Percentiles rank a stretch among this genome's conserved stretches.
These are phyloP conservation scores for Ephydatia muelleri DNA, from an alignment of 37 sponge, comb jelly and placozoan genomes.

Conservation along the genomic window DNA sequence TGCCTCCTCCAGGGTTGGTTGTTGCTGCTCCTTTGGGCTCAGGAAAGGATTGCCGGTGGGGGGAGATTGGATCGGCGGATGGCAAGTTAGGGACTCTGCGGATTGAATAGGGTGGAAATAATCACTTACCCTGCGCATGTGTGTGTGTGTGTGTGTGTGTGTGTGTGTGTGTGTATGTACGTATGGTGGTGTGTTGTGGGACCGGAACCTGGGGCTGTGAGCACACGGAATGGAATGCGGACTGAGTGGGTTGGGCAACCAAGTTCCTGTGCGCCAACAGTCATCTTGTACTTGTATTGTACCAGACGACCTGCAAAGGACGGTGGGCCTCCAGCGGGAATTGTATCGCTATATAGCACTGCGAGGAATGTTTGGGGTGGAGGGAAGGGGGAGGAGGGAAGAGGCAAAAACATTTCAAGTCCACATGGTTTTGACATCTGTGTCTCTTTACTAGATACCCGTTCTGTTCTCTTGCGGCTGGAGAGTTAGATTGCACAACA, in stretches of 20 bases:
- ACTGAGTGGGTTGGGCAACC: conserved; percentile 57
- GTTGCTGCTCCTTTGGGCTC: conserved; percentile 23
- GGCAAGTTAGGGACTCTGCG: conserved; percentile 19
- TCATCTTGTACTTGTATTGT: conserved; percentile 86
- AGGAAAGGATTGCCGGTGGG: conserved; percentile 63
- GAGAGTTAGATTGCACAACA: conserved; percentile 77
- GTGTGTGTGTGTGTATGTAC: neutral
- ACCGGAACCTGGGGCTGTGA: conserved; percentile 66
- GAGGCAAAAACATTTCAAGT: too few species aligned
- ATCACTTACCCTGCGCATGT: neutral
- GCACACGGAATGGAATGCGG: conserved; percentile 78
- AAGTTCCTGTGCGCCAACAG: conserved; percentile 79
- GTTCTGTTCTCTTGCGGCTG: conserved; percentile 72
- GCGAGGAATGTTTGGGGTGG: too few species aligned
- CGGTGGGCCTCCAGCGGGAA: conserved; percentile 81
- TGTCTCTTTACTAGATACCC: conserved; percentile 31
- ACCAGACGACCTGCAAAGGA: conserved; percentile 84
- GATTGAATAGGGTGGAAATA: neutral
- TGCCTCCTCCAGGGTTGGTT: conserved; percentile 48
- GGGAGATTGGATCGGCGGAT: neutral
- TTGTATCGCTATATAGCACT: conserved; percentile 74
- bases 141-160: neutral
- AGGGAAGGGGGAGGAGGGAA: neutral
- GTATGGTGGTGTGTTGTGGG: neutral
- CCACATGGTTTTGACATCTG: neutral